phyloP scores from a whole-genome alignment of 2,797 vertebrate species.

The Gallinago solitaria region DNA sequence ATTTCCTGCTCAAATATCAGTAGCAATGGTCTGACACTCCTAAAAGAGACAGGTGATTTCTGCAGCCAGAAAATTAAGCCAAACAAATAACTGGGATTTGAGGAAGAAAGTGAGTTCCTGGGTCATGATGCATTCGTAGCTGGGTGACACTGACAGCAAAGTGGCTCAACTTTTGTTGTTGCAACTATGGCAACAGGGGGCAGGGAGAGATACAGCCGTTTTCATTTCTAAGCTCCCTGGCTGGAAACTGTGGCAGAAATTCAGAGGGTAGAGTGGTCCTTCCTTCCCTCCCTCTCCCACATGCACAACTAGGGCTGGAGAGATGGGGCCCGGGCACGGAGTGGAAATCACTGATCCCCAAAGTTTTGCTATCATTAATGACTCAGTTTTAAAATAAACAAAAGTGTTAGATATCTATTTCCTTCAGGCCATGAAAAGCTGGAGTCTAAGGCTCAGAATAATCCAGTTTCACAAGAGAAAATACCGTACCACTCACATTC shows the following conservation, averaged over 20 bases:
- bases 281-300: background rate
- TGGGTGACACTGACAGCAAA: background rate
- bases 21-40: background rate
- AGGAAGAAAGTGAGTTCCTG: background rate
- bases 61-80: background rate
- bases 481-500: background rate
- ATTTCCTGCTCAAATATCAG: background rate
- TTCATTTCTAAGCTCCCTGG: background rate
- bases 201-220: background rate
- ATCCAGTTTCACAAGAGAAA: background rate
- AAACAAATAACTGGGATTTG: background rate
- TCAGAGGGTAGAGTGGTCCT: background rate
- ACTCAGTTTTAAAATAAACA: background rate
- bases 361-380: background rate
- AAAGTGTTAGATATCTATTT: background rate
- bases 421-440: background rate
- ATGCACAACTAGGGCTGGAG: background rate
- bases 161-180: background rate
- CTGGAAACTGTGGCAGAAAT: background rate
- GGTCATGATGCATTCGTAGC: fast-evolving
- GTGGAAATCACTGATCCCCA: background rate
- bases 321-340: background rate
- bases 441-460: background rate
- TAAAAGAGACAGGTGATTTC: background rate
- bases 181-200: background rate